Percentiles rank a stretch among this genome's conserved stretches.
These are phyloP conservation scores for Pseudomugil gertrudae DNA, from an alignment of 2,797 vertebrate species.

Conservation along the genomic window DNA sequence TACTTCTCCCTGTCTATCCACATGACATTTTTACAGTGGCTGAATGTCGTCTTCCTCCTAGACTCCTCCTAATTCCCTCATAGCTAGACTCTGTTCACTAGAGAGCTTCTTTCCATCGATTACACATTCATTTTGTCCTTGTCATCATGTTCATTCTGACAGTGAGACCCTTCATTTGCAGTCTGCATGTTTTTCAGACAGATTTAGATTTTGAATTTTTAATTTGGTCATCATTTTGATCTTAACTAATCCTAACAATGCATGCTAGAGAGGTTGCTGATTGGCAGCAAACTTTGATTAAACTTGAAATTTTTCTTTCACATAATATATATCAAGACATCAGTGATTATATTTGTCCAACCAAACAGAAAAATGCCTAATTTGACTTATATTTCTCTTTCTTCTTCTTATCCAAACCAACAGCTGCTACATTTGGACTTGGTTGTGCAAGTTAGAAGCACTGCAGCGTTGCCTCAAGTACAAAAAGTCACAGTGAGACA, in stretches of 20 bases:
- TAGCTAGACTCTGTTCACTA: neutral
- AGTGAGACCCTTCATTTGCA: constrained; percentile 9
- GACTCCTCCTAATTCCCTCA: constrained; percentile 3
- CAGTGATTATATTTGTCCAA: neutral
- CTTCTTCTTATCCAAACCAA: constrained; percentile 8
- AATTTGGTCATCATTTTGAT: neutral
- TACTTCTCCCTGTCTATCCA: constrained; percentile 16
- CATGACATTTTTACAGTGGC: constrained; percentile 7
- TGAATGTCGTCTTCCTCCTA: constrained; percentile 7
- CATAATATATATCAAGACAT: neutral
- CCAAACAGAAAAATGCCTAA: neutral
- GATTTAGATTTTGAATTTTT: neutral
- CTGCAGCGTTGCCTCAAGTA: constrained; percentile 29
- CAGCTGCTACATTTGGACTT: constrained; percentile 16
- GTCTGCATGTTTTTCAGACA: neutral
- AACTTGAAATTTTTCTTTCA: neutral
- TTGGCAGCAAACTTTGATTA: neutral
- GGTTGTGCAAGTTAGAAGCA: constrained; percentile 42
- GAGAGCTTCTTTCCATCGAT: constrained; percentile 4
- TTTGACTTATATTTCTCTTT: constrained; percentile 5
- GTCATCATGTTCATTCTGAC: constrained; percentile 24
- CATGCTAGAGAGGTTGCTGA: neutral
- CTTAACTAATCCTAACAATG: neutral
- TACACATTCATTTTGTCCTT: constrained; percentile 30
- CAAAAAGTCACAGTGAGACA: constrained; percentile 40